phyloP scores from a whole-genome alignment of 2,113 vertebrate species.

The Maccullochella peelii region DNA sequence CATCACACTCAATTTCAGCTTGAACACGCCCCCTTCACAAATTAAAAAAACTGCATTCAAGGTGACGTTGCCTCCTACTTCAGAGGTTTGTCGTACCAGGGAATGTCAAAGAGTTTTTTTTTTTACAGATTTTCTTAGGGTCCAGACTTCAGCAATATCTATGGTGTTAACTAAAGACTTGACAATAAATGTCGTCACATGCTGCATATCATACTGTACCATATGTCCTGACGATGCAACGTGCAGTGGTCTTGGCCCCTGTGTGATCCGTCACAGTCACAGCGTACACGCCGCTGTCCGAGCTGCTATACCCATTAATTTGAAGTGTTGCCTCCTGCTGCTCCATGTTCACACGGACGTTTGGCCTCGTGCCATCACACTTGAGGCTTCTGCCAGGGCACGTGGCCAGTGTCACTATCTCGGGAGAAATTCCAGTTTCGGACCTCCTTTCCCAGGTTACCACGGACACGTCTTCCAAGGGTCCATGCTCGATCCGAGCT shows the following conservation, averaged over 20 bases:
- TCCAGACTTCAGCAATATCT: not conserved
- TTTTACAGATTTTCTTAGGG: not conserved
- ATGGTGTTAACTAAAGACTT: not conserved
- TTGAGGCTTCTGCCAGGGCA: slow-evolving; percentile 53
- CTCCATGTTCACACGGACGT: slow-evolving; percentile 28
- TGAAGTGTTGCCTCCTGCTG: slow-evolving; percentile 65
- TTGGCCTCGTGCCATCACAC: slow-evolving; percentile 48
- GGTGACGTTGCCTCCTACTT: not conserved
- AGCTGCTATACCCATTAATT: slow-evolving; percentile 59
- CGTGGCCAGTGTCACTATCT: slow-evolving; percentile 64
- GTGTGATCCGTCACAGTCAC: slow-evolving; percentile 71
- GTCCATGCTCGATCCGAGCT: slow-evolving; percentile 58
- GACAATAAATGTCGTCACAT: not conserved
- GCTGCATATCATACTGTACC: slow-evolving; percentile 65
- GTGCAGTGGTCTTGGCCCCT: slow-evolving; percentile 59
- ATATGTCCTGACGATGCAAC: slow-evolving; percentile 77
- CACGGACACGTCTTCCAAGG: slow-evolving; percentile 49
- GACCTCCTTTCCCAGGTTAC: slow-evolving; percentile 77
- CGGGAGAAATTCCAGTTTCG: slow-evolving; percentile 28
- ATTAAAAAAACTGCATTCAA: too few relatives aligned
- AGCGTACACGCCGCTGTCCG: slow-evolving; percentile 76
- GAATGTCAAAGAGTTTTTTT: not conserved
- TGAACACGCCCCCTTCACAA: not conserved
- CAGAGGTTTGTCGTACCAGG: not conserved
- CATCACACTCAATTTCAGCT: not conserved